phyloP scores from a whole-genome alignment of 2,797 vertebrate species.

The Amphiprion clarkii region DNA sequence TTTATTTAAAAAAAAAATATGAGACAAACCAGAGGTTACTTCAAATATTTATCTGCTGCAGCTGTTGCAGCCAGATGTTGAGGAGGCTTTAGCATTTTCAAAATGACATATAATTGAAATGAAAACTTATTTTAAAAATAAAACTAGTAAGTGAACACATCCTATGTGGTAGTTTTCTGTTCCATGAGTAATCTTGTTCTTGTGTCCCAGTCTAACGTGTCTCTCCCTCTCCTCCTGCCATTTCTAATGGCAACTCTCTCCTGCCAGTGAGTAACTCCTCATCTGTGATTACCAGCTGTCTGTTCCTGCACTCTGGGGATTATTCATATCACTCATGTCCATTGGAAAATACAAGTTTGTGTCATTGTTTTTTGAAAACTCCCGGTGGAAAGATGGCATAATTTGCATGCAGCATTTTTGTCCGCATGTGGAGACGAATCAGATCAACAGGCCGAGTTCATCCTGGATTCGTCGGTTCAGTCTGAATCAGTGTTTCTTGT shows the following conservation, averaged over 20 bases:
- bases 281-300: slow-evolving; percentile 83
- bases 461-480: slow-evolving; percentile 65
- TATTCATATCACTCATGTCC: slow-evolving; percentile 81
- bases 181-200: slow-evolving; percentile 80
- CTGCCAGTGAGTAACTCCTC: slow-evolving; percentile 82
- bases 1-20: slow-evolving; percentile 90
- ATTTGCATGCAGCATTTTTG: slow-evolving; percentile 70
- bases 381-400: slow-evolving; percentile 43
- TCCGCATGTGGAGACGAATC: slow-evolving; percentile 67
- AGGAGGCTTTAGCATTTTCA: slow-evolving; percentile 89
- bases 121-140: slow-evolving; percentile 99
- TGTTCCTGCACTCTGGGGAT: slow-evolving; percentile 81
- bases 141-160: slow-evolving; percentile 83
- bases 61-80: slow-evolving; percentile 84
- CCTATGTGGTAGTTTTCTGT: slow-evolving; percentile 82
- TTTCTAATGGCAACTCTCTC: slow-evolving; percentile 78
- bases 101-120: slow-evolving; percentile 91
- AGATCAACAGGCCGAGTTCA: slow-evolving; percentile 62
- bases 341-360: slow-evolving; percentile 49
- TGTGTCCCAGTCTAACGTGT: slow-evolving; percentile 80
- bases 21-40: slow-evolving; percentile 74
- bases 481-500: slow-evolving; percentile 69
- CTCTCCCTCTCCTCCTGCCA: slow-evolving; percentile 76
- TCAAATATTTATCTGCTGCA: slow-evolving; percentile 78
- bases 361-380: slow-evolving; percentile 35